Conservation (phyloP, 1,140 invertebrate genomes). For the Drosophila pectinifera region DNA sequence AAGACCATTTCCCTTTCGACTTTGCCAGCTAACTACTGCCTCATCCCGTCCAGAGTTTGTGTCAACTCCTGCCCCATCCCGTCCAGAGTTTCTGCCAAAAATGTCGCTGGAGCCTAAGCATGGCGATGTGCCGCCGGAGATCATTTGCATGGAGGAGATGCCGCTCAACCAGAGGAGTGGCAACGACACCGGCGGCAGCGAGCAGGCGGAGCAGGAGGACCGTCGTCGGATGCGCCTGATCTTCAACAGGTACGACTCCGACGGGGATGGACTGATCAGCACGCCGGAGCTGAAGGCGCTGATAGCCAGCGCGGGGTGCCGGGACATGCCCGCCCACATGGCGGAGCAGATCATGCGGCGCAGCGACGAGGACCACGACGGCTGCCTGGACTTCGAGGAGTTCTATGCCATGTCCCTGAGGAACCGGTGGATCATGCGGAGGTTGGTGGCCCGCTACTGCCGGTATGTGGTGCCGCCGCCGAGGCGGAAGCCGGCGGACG, state of each 20-base stretch:
- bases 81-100: neutral
- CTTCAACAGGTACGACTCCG: slow-evolving; percentile 88
- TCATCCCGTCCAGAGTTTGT: neutral
- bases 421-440: slow-evolving; percentile 87
- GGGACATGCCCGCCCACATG: slow-evolving; percentile 90
- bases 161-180: neutral
- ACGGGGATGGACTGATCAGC: slow-evolving; percentile 90
- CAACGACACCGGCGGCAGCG: neutral
- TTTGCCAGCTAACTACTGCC: neutral
- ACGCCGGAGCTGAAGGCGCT: slow-evolving; percentile 89
- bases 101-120: slow-evolving; percentile 2
- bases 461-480: slow-evolving; percentile 86
- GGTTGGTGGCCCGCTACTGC: slow-evolving; percentile 87
- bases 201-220: slow-evolving; percentile 6
- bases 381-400: slow-evolving; percentile 91
- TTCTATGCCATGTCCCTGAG: slow-evolving; percentile 92
- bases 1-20: neutral
- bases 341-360: slow-evolving; percentile 89
- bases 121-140: slow-evolving; percentile 6
- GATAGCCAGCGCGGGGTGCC: slow-evolving; percentile 87
- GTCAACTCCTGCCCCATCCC: neutral
- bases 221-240: neutral
- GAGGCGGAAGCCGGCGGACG: slow-evolving; percentile 85
- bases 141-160: slow-evolving; percentile 11
- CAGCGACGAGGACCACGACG: slow-evolving; percentile 90